These are phyloP conservation scores for Ptilonorhynchus violaceus DNA, from an alignment of 2,113 vertebrate species.

Conservation along the genomic window DNA sequence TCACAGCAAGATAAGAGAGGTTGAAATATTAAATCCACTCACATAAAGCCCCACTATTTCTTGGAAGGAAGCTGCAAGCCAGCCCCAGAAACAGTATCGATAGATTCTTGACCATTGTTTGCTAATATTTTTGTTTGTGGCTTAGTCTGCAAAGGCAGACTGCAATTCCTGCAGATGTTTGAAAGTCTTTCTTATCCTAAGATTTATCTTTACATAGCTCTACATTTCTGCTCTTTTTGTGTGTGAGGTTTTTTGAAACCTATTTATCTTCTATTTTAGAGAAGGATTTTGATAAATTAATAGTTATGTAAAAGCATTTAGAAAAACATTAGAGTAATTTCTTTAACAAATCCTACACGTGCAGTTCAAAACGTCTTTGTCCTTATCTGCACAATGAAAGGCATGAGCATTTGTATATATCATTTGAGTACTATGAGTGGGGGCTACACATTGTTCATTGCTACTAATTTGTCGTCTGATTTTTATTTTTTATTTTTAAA, in stretches of 20 bases:
- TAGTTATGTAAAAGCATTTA: background rate
- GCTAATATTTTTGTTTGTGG: background rate
- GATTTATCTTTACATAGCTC: background rate
- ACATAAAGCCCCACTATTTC: background rate
- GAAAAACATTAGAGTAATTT: background rate
- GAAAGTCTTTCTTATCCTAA: background rate
- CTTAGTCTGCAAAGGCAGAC: background rate
- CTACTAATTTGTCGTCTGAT: background rate
- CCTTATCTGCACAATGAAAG: background rate
- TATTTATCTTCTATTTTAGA: background rate
- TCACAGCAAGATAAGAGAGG: background rate
- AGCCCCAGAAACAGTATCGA: background rate
- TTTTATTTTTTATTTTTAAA: background rate
- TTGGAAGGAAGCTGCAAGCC: background rate
- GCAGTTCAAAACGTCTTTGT: background rate
- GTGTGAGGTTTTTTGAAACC: background rate
- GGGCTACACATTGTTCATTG: background rate
- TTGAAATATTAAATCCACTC: background rate
- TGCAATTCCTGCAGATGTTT: background rate
- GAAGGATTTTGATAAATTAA: background rate
- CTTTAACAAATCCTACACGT: background rate
- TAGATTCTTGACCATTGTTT: background rate
- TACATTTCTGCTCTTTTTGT: background rate
- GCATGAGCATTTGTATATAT: background rate
- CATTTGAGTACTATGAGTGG: background rate